Evolutionary conservation across 2,113 vertebrate species (phyloP).

Genomic region (Tragelaphus buxtoni): DNA sequence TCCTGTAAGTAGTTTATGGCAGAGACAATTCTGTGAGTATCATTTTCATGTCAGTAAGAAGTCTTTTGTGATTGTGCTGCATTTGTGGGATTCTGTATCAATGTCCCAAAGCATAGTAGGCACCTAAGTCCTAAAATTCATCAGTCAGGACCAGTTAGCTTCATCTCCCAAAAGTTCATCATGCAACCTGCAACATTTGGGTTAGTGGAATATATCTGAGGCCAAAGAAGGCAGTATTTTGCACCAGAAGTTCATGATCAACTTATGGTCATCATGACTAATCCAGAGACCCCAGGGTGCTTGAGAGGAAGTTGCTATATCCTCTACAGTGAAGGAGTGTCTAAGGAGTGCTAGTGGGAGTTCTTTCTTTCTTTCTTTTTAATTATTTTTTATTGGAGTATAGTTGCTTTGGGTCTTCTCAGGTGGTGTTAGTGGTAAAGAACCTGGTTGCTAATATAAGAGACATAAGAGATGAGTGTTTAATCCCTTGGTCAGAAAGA

Average conservation of each 20-base stretch:
- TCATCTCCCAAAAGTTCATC: neutral
- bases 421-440: neutral
- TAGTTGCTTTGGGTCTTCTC: neutral
- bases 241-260: neutral
- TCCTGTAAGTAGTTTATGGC: no score
- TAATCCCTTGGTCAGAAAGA: neutral
- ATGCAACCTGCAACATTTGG: neutral
- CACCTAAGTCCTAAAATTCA: neutral
- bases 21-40: neutral
- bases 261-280: neutral
- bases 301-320: neutral
- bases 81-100: neutral
- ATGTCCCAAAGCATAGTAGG: neutral
- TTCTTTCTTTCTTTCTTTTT: accelerated
- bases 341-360: neutral
- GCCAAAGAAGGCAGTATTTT: neutral
- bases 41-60: neutral
- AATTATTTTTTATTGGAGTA: neutral
- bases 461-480: neutral
- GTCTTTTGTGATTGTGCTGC: neutral
- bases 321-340: neutral
- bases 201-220: neutral
- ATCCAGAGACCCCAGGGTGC: neutral
- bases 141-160: neutral
- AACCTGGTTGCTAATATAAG: accelerated